A percentile compares a stretch with the other conserved stretches of the same genome.
Conservation (phyloP, 2,113 vertebrate species). For the Hemiscyllium ocellatum region DNA sequence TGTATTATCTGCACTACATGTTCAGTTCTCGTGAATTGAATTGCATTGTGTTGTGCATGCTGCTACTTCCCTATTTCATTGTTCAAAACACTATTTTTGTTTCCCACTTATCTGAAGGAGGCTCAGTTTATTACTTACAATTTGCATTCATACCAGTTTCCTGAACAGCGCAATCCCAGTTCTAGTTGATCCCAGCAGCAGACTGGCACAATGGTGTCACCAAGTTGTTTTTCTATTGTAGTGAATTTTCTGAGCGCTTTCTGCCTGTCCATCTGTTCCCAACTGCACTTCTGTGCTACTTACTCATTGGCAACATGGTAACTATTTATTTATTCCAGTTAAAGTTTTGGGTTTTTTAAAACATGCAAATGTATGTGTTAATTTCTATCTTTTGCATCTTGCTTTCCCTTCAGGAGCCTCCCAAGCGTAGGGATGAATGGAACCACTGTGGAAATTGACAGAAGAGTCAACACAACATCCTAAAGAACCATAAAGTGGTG, state of each 20-base stretch:
- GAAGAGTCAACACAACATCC: slow-evolving; percentile 74
- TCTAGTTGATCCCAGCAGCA: background rate
- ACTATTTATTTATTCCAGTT: background rate
- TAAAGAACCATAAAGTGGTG: slow-evolving; percentile 48
- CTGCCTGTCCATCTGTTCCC: background rate
- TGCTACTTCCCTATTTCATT: background rate
- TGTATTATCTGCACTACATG: background rate
- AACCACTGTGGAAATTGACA: slow-evolving; percentile 69
- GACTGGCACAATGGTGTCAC: background rate
- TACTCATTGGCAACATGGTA: background rate
- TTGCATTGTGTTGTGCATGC: background rate
- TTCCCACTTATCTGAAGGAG: background rate
- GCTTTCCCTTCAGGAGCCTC: slow-evolving; percentile 53
- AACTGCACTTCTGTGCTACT: background rate
- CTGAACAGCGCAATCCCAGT: background rate
- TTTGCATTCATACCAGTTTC: background rate
- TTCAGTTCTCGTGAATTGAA: background rate
- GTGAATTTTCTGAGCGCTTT: background rate
- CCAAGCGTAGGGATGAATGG: slow-evolving; percentile 63
- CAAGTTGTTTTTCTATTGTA: background rate
- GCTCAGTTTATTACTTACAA: background rate
- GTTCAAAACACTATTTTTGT: background rate
- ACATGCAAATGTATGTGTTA: background rate
- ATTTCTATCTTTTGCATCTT: background rate
- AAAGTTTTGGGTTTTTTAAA: background rate